Conservation (phyloP, 53 echinoderm and acorn worm genomes). For the Paracentrotus lividus region DNA sequence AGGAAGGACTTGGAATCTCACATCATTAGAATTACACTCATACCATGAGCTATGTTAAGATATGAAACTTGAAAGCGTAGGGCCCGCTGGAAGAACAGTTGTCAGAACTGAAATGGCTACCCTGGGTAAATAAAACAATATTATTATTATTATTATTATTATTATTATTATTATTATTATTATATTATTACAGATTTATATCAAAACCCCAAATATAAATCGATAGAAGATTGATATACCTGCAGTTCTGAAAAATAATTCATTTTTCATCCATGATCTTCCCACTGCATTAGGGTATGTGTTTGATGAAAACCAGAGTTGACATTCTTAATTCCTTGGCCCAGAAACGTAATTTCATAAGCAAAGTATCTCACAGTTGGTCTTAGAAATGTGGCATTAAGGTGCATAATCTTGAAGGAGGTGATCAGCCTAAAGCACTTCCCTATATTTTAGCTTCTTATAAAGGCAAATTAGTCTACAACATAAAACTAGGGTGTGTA, state of each 20-base stretch:
- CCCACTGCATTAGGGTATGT: neutral
- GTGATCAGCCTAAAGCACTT: neutral
- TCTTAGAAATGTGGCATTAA: neutral
- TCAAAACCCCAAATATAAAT: no score
- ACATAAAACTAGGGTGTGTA: neutral
- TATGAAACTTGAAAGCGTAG: no score
- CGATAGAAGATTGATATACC: no score
- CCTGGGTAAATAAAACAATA: no score
- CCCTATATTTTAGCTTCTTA: neutral
- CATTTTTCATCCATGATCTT: neutral
- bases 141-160: no score
- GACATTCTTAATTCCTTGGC: neutral
- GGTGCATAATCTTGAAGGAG: neutral
- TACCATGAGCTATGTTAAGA: no score
- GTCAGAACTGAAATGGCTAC: no score
- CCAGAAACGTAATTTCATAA: neutral
- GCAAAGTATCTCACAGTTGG: neutral
- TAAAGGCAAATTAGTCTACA: neutral
- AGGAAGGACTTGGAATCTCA: no score
- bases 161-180: no score
- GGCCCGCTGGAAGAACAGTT: no score
- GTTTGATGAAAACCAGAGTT: neutral
- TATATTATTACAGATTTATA: no score
- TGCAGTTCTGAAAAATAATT: neutral
- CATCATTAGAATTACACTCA: no score